Conservation (phyloP, 2,888 invertebrate species). For the Neoitamus cyanurus region DNA sequence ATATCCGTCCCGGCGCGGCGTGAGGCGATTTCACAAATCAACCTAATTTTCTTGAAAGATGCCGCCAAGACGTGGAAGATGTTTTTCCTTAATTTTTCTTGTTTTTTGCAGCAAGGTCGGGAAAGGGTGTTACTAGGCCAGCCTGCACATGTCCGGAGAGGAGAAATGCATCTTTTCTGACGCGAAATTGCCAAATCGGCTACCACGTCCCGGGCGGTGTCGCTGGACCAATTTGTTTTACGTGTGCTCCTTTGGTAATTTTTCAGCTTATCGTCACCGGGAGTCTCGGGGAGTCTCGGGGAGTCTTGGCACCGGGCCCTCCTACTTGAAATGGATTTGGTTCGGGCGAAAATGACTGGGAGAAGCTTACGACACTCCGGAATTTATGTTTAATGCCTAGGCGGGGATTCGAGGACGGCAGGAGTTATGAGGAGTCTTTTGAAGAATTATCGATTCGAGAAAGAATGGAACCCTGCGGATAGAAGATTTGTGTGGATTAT, state of each 20-base stretch:
- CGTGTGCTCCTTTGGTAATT: slow-evolving; percentile 14
- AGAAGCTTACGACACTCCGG: neutral
- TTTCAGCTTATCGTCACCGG: slow-evolving; percentile 12
- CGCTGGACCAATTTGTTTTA: slow-evolving; percentile 39
- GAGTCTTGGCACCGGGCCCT: slow-evolving; percentile 7
- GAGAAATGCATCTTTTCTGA: slow-evolving; percentile 4
- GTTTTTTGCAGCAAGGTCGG: slow-evolving; percentile 19
- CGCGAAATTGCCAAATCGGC: slow-evolving; percentile 26
- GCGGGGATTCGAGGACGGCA: neutral
- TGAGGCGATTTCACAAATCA: slow-evolving; percentile 14
- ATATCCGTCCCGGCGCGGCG: neutral
- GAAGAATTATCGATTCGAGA: slow-evolving; percentile 10
- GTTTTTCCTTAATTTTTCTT: neutral
- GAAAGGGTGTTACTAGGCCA: slow-evolving; percentile 35
- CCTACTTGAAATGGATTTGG: slow-evolving; percentile 31
- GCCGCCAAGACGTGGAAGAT: neutral
- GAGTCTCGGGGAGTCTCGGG: neutral
- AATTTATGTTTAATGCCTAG: slow-evolving; percentile 19
- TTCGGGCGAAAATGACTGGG: slow-evolving; percentile 28
- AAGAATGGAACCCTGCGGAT: neutral
- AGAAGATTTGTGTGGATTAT: neutral
- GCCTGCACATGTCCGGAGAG: slow-evolving; percentile 18
- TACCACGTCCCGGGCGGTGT: neutral
- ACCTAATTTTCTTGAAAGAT: slow-evolving; percentile 20
- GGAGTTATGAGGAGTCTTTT: neutral